Evolutionary conservation across 2,888 invertebrate genomes (phyloP).

Genomic region (Brachyptera risi): DNA sequence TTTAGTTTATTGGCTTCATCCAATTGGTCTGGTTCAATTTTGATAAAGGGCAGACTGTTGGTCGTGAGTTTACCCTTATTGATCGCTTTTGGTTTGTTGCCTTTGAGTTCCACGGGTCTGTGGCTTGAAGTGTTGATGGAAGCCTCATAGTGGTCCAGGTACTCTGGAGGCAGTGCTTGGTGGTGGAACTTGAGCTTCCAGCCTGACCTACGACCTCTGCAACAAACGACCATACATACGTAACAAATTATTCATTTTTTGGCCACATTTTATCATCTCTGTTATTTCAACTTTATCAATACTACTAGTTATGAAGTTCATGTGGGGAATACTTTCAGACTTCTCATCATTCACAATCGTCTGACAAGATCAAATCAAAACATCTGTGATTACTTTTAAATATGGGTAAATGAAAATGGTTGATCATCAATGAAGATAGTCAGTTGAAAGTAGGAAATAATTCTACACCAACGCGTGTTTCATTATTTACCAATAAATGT

Average conservation of each 20-base stretch:
- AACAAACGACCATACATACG: too few relatives aligned
- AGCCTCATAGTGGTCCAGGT: conserved; percentile 74
- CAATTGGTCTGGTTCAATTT: background rate
- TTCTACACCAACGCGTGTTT: too few relatives aligned
- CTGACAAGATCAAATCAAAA: too few relatives aligned
- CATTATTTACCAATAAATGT: too few relatives aligned
- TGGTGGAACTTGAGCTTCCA: conserved; percentile 78
- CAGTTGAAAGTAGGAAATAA: too few relatives aligned
- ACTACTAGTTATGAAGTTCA: too few relatives aligned
- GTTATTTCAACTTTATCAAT: background rate
- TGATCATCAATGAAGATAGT: too few relatives aligned
- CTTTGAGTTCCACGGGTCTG: conserved; percentile 28
- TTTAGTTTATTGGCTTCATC: background rate
- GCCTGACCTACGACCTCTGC: conserved; percentile 54
- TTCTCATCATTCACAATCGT: too few relatives aligned
- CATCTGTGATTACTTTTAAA: too few relatives aligned
- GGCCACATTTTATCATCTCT: background rate
- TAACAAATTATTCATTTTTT: background rate
- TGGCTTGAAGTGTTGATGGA: conserved; percentile 45
- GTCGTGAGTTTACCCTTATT: background rate
- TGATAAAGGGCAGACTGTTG: background rate
- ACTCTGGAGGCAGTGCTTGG: conserved; percentile 73
- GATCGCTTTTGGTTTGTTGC: conserved; percentile 3
- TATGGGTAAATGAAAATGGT: too few relatives aligned
- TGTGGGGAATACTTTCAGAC: too few relatives aligned